These are phyloP conservation scores for Glyptemys insculpta DNA, from an alignment of 2,797 vertebrate genomes.

Conservation along the genomic window DNA sequence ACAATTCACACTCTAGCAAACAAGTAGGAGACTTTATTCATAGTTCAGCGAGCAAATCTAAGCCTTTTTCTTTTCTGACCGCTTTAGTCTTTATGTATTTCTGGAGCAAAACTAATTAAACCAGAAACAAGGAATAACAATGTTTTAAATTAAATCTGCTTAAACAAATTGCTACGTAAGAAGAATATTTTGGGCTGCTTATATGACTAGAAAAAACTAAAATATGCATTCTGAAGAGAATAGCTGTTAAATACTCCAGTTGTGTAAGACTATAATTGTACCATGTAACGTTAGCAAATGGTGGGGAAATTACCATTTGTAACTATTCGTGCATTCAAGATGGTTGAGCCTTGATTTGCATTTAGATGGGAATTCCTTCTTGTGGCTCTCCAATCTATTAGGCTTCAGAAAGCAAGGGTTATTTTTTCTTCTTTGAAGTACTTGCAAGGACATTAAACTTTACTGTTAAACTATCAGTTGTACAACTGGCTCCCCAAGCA, in stretches of 20 bases:
- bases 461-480: background rate
- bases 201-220: constrained; percentile 7
- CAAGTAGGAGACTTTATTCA: constrained; percentile 14
- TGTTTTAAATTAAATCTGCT: constrained; percentile 33
- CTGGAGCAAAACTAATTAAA: constrained; percentile 12
- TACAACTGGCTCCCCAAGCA: constrained; percentile 11
- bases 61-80: background rate
- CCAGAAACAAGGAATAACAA: background rate
- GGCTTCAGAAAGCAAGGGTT: constrained; percentile 53
- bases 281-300: constrained; percentile 34
- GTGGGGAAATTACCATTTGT: constrained; percentile 74
- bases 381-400: constrained; percentile 72
- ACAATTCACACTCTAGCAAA: background rate
- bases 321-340: constrained; percentile 64
- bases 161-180: constrained; percentile 13
- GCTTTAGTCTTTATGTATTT: constrained; percentile 19
- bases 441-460: constrained; percentile 63
- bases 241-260: constrained; percentile 7
- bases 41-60: constrained; percentile 29
- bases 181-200: background rate
- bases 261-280: constrained; percentile 44
- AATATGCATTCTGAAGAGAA: constrained; percentile 41
- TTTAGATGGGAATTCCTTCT: constrained; percentile 85
- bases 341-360: constrained; percentile 78
- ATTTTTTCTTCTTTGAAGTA: constrained; percentile 22